These are phyloP conservation scores for Pachyrhynchus sulphureomaculatus DNA, from an alignment of 1,140 invertebrate genomes.

Conservation along the genomic window DNA sequence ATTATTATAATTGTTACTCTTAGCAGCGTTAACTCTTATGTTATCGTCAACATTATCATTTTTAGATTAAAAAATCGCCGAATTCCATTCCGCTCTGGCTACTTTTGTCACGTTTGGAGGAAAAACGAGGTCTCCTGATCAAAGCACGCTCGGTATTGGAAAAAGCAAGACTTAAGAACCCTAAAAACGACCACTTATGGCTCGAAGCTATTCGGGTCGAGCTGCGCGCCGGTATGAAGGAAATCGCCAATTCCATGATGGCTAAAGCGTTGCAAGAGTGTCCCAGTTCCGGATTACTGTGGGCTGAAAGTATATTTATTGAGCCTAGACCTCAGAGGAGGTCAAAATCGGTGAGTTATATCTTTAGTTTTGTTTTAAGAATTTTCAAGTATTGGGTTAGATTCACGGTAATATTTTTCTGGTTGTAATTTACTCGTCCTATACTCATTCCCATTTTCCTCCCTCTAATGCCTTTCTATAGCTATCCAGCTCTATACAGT, in stretches of 20 bases:
- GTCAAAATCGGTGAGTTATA: constrained; percentile 78
- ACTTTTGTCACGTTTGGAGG: constrained; percentile 84
- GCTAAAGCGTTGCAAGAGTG: constrained; percentile 94
- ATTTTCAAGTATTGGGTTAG: too few relatives aligned
- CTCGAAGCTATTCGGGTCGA: constrained; percentile 93
- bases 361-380: too few relatives aligned
- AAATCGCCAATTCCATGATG: constrained; percentile 91
- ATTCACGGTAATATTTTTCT: too few relatives aligned
- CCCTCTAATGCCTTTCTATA: too few relatives aligned
- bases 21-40: too few relatives aligned
- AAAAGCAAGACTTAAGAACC: constrained; percentile 89
- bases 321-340: constrained; percentile 92
- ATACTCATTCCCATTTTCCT: too few relatives aligned
- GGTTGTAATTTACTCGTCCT: too few relatives aligned
- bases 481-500: too few relatives aligned
- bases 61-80: constrained; percentile 90
- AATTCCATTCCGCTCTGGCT: constrained; percentile 90
- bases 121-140: constrained; percentile 79
- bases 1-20: too few relatives aligned
- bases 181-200: constrained; percentile 88
- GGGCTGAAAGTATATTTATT: constrained; percentile 98
- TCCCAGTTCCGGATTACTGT: constrained; percentile 88
- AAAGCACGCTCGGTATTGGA: constrained; percentile 96
- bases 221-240: constrained; percentile 72
- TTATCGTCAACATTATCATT: too few relatives aligned